A percentile compares a stretch with the other conserved stretches of the same genome.
Evolutionary conservation across 2,797 vertebrate species (phyloP).

Genomic region (Myotis pilosus): DNA sequence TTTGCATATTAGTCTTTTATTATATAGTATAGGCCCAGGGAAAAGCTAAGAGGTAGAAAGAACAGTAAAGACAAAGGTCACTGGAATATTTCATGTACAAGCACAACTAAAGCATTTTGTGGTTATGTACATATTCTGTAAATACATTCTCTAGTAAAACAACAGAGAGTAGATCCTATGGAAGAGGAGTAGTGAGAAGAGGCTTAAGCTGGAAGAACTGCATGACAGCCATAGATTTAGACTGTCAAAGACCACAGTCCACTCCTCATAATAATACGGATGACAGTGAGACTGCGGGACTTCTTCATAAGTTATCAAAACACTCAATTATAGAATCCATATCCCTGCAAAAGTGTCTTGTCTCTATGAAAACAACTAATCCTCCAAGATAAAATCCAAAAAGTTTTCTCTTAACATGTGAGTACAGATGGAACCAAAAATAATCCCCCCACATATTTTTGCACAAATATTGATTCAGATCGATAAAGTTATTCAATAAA

Average conservation of each 20-base stretch:
- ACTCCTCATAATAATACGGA: not conserved
- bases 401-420: not conserved
- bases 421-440: not conserved
- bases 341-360: not conserved
- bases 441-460: not conserved
- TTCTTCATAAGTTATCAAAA: not conserved
- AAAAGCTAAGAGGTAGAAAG: not conserved
- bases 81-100: not conserved
- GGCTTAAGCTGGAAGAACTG: not conserved
- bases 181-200: not conserved
- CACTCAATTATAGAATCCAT: not conserved
- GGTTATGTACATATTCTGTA: not conserved
- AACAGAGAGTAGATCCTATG: not conserved
- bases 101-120: not conserved
- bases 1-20: not conserved
- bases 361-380: not conserved
- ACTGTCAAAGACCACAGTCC: not conserved
- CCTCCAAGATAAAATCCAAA: not conserved
- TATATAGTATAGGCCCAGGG: not conserved
- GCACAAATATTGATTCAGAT: not conserved
- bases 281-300: not conserved
- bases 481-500: not conserved
- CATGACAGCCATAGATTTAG: not conserved
- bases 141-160: not conserved
- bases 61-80: not conserved